A percentile compares a stretch with the other conserved stretches of the same genome.
Conservation (phyloP, 2,113 vertebrate genomes). For the Elgaria multicarinata region DNA sequence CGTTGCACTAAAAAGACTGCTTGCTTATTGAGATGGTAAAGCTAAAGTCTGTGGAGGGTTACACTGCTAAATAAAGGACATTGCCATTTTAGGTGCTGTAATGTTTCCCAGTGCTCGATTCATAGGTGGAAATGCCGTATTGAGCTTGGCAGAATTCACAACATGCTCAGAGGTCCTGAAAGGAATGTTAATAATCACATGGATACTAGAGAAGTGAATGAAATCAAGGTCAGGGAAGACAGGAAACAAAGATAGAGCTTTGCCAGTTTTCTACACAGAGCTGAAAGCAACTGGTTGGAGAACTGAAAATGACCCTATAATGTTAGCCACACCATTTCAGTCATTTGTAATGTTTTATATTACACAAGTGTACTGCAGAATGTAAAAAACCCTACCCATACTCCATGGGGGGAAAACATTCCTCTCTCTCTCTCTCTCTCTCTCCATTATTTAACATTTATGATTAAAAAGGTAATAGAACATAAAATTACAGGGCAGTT, state of each 20-base stretch:
- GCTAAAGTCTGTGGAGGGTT: neutral
- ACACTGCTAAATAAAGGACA: neutral
- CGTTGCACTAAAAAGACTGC: slow-evolving; percentile 1
- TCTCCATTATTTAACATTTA: too few relatives aligned
- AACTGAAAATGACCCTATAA: neutral
- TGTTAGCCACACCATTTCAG: neutral
- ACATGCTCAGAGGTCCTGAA: neutral
- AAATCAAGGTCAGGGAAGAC: slow-evolving; percentile 18
- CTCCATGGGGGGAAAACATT: too few relatives aligned
- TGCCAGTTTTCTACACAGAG: neutral
- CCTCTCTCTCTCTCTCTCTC: too few relatives aligned
- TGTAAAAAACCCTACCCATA: neutral
- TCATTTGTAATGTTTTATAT: neutral
- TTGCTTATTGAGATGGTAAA: neutral
- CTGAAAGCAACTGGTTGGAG: neutral
- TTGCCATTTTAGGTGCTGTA: neutral
- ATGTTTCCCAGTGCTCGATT: neutral
- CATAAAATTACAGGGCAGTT: too few relatives aligned
- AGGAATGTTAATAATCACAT: neutral
- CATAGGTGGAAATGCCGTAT: neutral
- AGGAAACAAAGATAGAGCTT: neutral
- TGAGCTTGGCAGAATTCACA: neutral
- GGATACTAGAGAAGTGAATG: neutral
- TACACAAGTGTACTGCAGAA: neutral
- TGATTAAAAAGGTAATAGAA: too few relatives aligned